Conservation (phyloP, 2,113 vertebrate genomes). For the Larimichthys crocea region DNA sequence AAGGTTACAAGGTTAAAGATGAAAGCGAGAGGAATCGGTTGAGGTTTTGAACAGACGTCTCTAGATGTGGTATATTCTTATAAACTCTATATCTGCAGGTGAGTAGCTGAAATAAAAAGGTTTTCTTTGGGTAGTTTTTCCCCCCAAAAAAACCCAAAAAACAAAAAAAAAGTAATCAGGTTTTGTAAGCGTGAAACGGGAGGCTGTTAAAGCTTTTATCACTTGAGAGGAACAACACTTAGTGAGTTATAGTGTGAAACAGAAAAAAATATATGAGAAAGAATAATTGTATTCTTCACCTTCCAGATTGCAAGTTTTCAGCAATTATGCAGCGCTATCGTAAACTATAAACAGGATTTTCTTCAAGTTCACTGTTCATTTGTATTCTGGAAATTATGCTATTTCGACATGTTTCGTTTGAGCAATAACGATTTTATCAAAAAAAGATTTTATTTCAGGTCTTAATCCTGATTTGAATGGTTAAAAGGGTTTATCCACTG, state of each 20-base stretch:
- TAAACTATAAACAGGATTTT: slow-evolving; percentile 33
- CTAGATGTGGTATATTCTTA: neutral
- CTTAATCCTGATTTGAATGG: neutral
- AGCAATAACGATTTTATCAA: neutral
- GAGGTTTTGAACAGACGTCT: slow-evolving; percentile 31
- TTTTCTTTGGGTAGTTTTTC: neutral
- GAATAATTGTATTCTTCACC: slow-evolving; percentile 46
- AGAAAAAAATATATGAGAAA: slow-evolving; percentile 46
- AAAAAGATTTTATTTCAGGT: neutral
- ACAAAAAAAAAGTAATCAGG: slow-evolving; percentile 33
- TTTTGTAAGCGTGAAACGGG: slow-evolving; percentile 57
- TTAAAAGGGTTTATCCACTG: neutral
- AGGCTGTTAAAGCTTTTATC: slow-evolving; percentile 64
- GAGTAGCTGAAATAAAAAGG: slow-evolving; percentile 12
- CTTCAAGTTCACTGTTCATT: slow-evolving; percentile 33
- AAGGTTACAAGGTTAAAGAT: slow-evolving; percentile 68
- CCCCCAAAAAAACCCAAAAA: no score
- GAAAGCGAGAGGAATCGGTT: slow-evolving; percentile 59
- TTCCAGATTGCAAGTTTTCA: slow-evolving; percentile 47
- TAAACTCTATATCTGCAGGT: slow-evolving; percentile 20
- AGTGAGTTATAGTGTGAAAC: slow-evolving; percentile 63
- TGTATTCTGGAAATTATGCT: slow-evolving; percentile 19
- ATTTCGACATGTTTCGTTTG: neutral
- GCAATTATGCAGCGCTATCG: slow-evolving; percentile 34
- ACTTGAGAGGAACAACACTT: slow-evolving; percentile 64